phyloP scores from a whole-genome alignment of 2,888 invertebrate genomes.

The Deilephila porcellus region DNA sequence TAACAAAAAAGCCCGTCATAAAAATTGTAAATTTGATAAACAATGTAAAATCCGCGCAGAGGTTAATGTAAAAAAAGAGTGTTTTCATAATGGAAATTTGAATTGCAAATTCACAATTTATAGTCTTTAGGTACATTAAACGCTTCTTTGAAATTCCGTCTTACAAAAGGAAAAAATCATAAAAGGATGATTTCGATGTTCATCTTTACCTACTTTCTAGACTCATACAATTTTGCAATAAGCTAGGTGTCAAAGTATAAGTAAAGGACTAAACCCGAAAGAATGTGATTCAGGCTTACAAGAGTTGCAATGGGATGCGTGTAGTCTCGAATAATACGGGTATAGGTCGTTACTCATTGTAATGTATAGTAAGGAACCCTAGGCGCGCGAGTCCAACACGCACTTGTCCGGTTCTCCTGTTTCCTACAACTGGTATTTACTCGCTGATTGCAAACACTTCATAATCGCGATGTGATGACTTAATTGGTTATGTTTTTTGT shows the following conservation, averaged over 20 bases:
- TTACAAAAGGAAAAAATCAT: too few species aligned
- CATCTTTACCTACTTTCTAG: too few species aligned
- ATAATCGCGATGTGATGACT: neutral
- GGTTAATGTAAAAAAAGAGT: neutral
- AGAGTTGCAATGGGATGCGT: too few species aligned
- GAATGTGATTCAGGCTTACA: too few species aligned
- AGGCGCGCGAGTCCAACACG: too few species aligned
- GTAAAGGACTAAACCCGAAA: too few species aligned
- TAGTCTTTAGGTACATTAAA: neutral
- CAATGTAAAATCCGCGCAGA: neutral
- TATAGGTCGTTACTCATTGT: too few species aligned
- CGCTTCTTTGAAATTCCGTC: neutral
- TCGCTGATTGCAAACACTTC: neutral
- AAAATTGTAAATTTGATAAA: neutral
- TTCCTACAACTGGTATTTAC: neutral
- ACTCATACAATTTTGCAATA: too few species aligned
- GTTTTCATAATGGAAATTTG: neutral
- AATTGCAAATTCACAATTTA: neutral
- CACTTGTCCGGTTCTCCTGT: neutral
- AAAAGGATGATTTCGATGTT: too few species aligned
- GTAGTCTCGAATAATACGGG: too few species aligned
- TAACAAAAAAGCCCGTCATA: neutral
- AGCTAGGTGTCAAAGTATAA: too few species aligned
- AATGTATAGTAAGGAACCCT: too few species aligned
- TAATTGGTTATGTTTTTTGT: neutral